These are phyloP conservation scores for Eutolmus rufibarbis DNA, from an alignment of 2,888 invertebrate genomes.

Conservation along the genomic window DNA sequence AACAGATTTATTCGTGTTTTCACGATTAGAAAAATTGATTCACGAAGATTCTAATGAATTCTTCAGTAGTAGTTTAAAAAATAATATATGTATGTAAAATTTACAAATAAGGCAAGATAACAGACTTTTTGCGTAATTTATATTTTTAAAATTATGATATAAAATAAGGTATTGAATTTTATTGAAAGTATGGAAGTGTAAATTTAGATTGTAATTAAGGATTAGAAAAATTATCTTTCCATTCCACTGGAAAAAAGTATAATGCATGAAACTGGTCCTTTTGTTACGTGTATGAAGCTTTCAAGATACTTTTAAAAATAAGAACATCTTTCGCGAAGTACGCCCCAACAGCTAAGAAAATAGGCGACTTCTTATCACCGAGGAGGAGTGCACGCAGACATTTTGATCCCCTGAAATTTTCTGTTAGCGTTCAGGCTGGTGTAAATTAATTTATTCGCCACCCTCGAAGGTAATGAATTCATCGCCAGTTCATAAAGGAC, in stretches of 20 bases:
- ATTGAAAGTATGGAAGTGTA: background rate
- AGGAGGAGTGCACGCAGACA: background rate
- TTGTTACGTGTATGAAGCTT: background rate
- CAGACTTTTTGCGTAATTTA: too few relatives aligned
- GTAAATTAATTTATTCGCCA: constrained; percentile 45
- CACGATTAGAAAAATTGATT: too few relatives aligned
- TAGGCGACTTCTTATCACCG: background rate
- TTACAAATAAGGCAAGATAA: too few relatives aligned
- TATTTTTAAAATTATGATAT: too few relatives aligned
- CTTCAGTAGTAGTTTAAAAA: too few relatives aligned
- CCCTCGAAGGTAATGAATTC: constrained; percentile 25
- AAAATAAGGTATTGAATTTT: too few relatives aligned
- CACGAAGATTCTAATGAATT: too few relatives aligned
- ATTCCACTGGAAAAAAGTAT: background rate
- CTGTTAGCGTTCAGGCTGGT: constrained; percentile 45
- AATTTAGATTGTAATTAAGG: background rate
- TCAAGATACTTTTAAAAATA: background rate
- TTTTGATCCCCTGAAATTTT: constrained; percentile 8
- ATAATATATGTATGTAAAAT: too few relatives aligned
- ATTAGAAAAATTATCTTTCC: background rate
- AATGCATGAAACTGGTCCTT: background rate
- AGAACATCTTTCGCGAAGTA: background rate
- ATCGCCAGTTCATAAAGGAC: constrained; percentile 31
- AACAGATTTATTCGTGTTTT: too few relatives aligned
- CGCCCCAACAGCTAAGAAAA: background rate